Base-by-base conservation (phyloP, 37 sponge, comb jelly and placozoan species). In the Lycopodina hypogea region DNA sequence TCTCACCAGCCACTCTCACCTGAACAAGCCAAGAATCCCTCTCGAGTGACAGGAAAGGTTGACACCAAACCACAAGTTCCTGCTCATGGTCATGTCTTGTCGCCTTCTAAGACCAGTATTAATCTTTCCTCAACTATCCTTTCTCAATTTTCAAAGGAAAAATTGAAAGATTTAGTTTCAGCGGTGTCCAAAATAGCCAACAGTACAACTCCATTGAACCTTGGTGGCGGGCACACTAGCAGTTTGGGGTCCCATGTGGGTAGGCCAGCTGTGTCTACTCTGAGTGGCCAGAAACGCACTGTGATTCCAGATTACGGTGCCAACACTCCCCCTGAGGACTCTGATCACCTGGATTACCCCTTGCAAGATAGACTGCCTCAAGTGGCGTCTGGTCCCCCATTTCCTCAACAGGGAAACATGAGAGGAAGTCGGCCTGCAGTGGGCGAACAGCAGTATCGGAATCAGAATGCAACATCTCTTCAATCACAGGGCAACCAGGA, bases 101-200 rank as follows among this genome's bases (percentile, higher is more conserved):
- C 48, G 8, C 48, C 48, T 45, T 45, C 48, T 45, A 45, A 45
- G 48, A 1, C n/a, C n/a, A 76, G 42, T 17, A 19, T 23, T 60
- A 24, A 42, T 29, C 17, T 38, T 28, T 32, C 41, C 40, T 26
- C 69, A 29, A 71, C 81, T 22, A 74, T 86, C 4, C 81, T 86
- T 15, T 80, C 87, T 24, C 69, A 78, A 32, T 60, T 86, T 6
- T 73, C 81, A 15, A 71, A 80, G 14, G 75, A 80, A 21, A 86
- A 86, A 32, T n/a, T 86, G 68, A 67, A 86, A 61, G 81, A 86
- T 22, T 68, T 86, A 35, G 87, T 81, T 24, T 86, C 87, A 58
- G 87, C 77, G 1, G 56, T 86, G 76, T 80, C 87, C 0, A 75
- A 21, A 29, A 68, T 41, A 2, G 15, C 74, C 35, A 51, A 51